These are phyloP conservation scores for Protonibea diacanthus DNA, from an alignment of 2,797 vertebrate genomes.

Conservation along the genomic window DNA sequence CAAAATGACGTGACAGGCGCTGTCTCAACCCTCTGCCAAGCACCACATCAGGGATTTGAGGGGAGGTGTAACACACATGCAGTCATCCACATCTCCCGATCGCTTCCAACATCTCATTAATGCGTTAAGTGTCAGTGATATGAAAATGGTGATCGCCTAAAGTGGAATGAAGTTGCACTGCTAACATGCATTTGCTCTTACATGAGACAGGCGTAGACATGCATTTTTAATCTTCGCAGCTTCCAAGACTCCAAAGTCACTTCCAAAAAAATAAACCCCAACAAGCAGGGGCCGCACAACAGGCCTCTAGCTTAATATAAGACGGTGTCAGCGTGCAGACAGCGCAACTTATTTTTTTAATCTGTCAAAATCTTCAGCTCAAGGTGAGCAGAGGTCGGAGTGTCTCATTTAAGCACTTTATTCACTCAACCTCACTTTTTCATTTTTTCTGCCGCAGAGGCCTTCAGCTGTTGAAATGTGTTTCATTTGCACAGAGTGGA, in stretches of 20 bases:
- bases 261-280: conserved; percentile 62
- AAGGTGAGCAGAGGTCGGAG: conserved; percentile 44
- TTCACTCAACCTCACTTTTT: conserved; percentile 47
- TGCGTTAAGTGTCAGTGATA: conserved; percentile 67
- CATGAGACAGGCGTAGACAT: conserved; percentile 74
- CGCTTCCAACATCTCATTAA: conserved; percentile 69
- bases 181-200: conserved; percentile 62
- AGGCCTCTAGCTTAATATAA: conserved; percentile 65
- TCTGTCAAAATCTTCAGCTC: conserved; percentile 50
- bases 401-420: conserved; percentile 46
- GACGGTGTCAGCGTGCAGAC: conserved; percentile 62
- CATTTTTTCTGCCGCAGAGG: conserved; percentile 31
- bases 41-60: conserved; percentile 52
- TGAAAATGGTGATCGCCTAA: conserved; percentile 70
- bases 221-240: conserved; percentile 60
- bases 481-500: conserved; percentile 50
- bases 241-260: conserved; percentile 60
- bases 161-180: conserved; percentile 65
- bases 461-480: conserved; percentile 52
- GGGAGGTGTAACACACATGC: conserved; percentile 56
- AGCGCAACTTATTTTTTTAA: conserved; percentile 42
- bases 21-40: conserved; percentile 55
- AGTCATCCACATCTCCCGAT: conserved; percentile 55
- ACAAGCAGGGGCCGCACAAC: conserved; percentile 64
- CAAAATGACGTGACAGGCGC: conserved; percentile 53